Conservation (phyloP, 2,797 vertebrate species). For the Melanotaenia boesemani region DNA sequence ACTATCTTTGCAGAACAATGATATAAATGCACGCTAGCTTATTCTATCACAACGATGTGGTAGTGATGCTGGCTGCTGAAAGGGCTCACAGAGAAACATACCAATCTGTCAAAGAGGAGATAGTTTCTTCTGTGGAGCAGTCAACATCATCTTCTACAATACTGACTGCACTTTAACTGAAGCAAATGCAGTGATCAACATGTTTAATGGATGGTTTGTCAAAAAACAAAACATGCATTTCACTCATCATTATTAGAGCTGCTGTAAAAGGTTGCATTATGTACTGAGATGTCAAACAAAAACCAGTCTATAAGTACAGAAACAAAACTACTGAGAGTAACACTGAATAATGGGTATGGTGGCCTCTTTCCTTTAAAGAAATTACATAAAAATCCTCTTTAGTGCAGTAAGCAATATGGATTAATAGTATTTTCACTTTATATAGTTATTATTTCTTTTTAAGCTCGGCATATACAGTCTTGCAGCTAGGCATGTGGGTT, state of each 20-base stretch:
- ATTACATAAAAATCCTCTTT: constrained; percentile 54
- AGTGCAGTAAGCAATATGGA: constrained; percentile 61
- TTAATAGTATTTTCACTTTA: constrained; percentile 72
- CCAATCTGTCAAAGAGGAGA: constrained; percentile 24
- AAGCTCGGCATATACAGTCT: constrained; percentile 64
- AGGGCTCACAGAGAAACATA: constrained; percentile 40
- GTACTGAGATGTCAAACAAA: constrained; percentile 63
- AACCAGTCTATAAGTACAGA: constrained; percentile 64
- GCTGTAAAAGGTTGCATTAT: constrained; percentile 65
- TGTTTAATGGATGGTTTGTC: constrained; percentile 65
- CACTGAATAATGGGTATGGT: constrained; percentile 31
- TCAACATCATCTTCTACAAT: constrained; percentile 53
- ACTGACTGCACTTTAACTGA: constrained; percentile 60
- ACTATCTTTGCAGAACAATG: constrained; percentile 74
- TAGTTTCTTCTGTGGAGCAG: constrained; percentile 38
- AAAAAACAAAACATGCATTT: constrained; percentile 75
- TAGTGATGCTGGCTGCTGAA: constrained; percentile 49
- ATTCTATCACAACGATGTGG: constrained; percentile 53
- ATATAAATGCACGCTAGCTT: constrained; percentile 73
- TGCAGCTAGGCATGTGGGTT: constrained; percentile 34
- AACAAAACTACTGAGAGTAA: constrained; percentile 60
- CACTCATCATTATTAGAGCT: constrained; percentile 64
- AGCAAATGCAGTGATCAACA: constrained; percentile 63
- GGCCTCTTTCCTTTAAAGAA: constrained; percentile 41
- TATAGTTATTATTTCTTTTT: constrained; percentile 45